A percentile compares a stretch with the other conserved stretches of the same genome.
Evolutionary conservation across 1,140 invertebrate genomes (phyloP).

Genomic region (Procambarus clarkii): DNA sequence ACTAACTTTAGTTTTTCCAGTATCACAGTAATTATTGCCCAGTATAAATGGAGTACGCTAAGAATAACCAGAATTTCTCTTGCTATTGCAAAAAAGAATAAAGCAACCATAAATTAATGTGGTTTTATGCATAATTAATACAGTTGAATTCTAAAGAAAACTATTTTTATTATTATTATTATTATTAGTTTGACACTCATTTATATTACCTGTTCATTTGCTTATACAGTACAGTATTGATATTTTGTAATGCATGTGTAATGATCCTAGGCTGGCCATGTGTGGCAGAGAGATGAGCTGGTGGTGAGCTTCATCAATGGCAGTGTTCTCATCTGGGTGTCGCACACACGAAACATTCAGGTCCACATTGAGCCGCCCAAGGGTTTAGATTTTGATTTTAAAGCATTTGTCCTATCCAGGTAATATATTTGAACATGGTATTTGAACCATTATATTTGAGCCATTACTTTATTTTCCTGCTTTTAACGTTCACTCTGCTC

Average conservation of each 20-base stretch:
- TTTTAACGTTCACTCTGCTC: background rate
- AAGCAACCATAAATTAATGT: no score
- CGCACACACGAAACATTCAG: slow-evolving; percentile 13
- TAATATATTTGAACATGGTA: background rate
- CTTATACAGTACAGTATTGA: no score
- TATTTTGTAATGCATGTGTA: background rate
- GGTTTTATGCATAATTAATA: no score
- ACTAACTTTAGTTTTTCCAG: background rate
- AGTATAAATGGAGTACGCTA: no score
- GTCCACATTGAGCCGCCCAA: slow-evolving; percentile 37
- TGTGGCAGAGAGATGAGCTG: slow-evolving; percentile 59
- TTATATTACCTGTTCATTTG: no score
- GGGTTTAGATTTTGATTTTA: slow-evolving; percentile 36
- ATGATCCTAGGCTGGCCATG: slow-evolving; percentile 42
- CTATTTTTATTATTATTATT: no score
- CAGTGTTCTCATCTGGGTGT: slow-evolving; percentile 34
- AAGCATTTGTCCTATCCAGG: slow-evolving; percentile 53
- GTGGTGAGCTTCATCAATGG: slow-evolving; percentile 38
- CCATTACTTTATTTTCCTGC: background rate
- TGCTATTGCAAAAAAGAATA: no score
- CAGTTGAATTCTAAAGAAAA: no score
- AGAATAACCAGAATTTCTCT: no score
- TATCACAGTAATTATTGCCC: background rate
- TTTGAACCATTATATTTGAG: background rate
- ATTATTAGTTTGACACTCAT: no score